Evolutionary conservation across 2,888 invertebrate genomes (phyloP).

Genomic region (Sycophila texana): DNA sequence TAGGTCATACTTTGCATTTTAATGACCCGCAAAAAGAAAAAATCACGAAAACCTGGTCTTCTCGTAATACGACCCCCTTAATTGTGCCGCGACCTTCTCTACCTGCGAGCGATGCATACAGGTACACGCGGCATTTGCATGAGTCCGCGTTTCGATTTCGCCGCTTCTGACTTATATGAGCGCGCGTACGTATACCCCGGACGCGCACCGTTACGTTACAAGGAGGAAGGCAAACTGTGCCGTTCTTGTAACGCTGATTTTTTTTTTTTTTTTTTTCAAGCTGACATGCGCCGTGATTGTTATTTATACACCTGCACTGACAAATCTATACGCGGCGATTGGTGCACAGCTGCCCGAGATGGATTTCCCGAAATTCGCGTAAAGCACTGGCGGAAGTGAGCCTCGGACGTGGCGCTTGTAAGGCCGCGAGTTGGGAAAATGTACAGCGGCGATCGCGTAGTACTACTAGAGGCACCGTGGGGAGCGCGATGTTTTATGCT

Average conservation of each 20-base stretch:
- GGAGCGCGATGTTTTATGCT: too few relatives aligned
- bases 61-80: conserved; percentile 42
- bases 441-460: too few relatives aligned
- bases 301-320: conserved; percentile 31
- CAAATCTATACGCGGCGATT: neutral
- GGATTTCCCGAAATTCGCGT: conserved; percentile 5
- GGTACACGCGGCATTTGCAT: conserved; percentile 4
- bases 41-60: conserved; percentile 38
- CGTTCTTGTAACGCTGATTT: conserved; percentile 11
- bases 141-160: conserved; percentile 14
- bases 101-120: neutral
- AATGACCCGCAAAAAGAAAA: neutral
- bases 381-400: neutral
- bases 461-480: too few relatives aligned
- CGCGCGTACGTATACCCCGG: neutral
- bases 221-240: neutral
- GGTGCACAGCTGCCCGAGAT: neutral
- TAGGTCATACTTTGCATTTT: too few relatives aligned
- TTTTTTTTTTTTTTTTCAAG: neutral
- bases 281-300: neutral
- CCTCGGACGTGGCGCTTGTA: too few relatives aligned
- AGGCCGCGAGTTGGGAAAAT: too few relatives aligned
- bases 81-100: conserved; percentile 13
- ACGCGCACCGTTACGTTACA: conserved; percentile 52
- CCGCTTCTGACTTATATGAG: conserved; percentile 46